Evolutionary conservation across 2,797 vertebrate species (phyloP).

Genomic region (Mormyrus proboscirostris): DNA sequence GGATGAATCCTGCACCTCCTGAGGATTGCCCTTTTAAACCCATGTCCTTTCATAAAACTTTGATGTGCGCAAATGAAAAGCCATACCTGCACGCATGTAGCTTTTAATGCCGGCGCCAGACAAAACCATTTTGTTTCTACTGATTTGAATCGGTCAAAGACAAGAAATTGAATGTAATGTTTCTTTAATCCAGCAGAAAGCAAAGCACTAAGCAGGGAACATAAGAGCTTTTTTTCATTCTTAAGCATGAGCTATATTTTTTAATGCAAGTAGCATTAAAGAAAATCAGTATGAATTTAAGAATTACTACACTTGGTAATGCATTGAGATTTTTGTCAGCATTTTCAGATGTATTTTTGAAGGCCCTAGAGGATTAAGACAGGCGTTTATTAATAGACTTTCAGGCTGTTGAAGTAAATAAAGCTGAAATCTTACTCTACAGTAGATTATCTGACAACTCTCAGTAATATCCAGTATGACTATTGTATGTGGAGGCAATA

Average conservation of each 20-base stretch:
- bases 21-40: conserved; percentile 50
- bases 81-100: neutral
- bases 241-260: neutral
- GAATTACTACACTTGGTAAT: neutral
- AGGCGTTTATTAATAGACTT: neutral
- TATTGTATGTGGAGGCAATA: neutral
- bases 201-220: conserved; percentile 3
- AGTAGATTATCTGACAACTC: neutral
- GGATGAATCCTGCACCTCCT: conserved; percentile 43
- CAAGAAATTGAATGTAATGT: neutral
- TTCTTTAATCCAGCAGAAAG: neutral
- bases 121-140: neutral
- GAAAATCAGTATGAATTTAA: neutral
- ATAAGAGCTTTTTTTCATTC: neutral
- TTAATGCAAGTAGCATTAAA: neutral
- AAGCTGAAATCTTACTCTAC: neutral
- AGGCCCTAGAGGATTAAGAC: neutral
- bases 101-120: neutral
- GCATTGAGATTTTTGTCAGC: neutral
- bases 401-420: neutral
- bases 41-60: conserved; percentile 41
- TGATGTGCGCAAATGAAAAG: conserved; percentile 39
- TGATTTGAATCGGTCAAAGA: neutral
- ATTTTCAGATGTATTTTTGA: neutral
- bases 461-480: neutral